Base-by-base conservation (phyloP, 2,113 vertebrate genomes). In the Dolichallabes microphthalmus region DNA sequence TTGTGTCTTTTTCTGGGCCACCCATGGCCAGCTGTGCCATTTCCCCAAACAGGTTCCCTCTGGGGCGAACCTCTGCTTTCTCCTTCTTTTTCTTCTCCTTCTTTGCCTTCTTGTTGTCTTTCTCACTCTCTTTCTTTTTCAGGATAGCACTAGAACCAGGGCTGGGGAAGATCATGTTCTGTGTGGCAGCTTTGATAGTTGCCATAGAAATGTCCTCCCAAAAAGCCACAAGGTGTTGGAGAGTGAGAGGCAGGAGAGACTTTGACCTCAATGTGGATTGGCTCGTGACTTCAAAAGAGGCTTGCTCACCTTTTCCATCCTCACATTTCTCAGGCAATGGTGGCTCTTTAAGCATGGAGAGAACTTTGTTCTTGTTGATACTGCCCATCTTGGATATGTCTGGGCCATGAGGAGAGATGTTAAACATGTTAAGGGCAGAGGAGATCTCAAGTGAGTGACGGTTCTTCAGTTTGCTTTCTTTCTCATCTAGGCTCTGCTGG, bases 321-420 rank as follows among this genome's bases (percentile, higher is more conserved):
- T 99, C 98, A 63, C 97, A 99, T 87, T 97, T 98, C 85, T 99
- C 98, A 85, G 97, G 97, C 64, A 99, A 93, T 0, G 98, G 97
- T 4, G 97, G 97, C 60, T 99, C 98, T 90, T 99, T 99, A 52
- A 99, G 94, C 98, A 99, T 99, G 6, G 98, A 99, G 4, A 99
- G 93, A 35, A 99, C 98, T 86, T 99, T 99, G 84, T 99, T 99
- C 93, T 99, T 99, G 91, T 99, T 99, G 91, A 99, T 99, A 92
- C 98, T 99, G 60, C 97, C 98, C 98, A 99, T 99, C 93, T 99
- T 99, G 80, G 98, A 99, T 91, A 99, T 99, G 92, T 99, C 98
- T 27, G 98, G 97, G 64, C 98, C 98, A 13, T 98, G 98, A 74
- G 97, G 98, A 4, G 98, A 92, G 87, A 99, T 99, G 88, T 99